phyloP scores from a whole-genome alignment of 2,113 vertebrate genomes.

The Eclectus roratus region DNA sequence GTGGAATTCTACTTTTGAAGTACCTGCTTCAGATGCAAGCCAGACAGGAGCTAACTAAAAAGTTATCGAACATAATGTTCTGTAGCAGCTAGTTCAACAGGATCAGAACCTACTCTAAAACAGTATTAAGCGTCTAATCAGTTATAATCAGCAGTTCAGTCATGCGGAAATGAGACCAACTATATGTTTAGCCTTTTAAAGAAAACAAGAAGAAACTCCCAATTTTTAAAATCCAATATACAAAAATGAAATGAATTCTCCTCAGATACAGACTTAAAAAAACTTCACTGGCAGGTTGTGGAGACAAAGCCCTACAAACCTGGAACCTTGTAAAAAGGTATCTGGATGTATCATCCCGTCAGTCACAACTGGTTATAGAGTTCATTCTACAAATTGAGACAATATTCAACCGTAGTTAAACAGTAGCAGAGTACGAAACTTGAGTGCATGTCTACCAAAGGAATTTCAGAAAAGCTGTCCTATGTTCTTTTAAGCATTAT shows the following conservation, averaged over 20 bases:
- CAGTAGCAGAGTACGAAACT: not conserved
- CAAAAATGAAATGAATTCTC: not conserved
- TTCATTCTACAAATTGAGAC: not conserved
- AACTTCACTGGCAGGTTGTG: not conserved
- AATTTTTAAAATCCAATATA: not conserved
- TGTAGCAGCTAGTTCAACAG: not conserved
- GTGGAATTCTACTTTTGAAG: not conserved
- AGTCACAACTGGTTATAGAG: not conserved
- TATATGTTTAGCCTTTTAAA: not conserved
- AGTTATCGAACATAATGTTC: not conserved
- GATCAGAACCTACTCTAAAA: not conserved
- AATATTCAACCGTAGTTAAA: not conserved
- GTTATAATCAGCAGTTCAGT: not conserved
- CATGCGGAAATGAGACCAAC: not conserved
- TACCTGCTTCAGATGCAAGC: not conserved
- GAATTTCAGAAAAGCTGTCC: not conserved
- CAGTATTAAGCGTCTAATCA: not conserved
- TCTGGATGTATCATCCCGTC: not conserved
- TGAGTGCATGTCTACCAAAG: not conserved
- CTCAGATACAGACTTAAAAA: not conserved
- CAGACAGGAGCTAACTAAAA: not conserved
- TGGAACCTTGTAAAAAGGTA: not conserved
- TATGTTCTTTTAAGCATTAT: not conserved
- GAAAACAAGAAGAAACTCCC: not conserved
- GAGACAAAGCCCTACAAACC: not conserved